These are phyloP conservation scores for Pogonognathellus flavescens DNA, from an alignment of 1,140 invertebrate genomes.

Conservation along the genomic window DNA sequence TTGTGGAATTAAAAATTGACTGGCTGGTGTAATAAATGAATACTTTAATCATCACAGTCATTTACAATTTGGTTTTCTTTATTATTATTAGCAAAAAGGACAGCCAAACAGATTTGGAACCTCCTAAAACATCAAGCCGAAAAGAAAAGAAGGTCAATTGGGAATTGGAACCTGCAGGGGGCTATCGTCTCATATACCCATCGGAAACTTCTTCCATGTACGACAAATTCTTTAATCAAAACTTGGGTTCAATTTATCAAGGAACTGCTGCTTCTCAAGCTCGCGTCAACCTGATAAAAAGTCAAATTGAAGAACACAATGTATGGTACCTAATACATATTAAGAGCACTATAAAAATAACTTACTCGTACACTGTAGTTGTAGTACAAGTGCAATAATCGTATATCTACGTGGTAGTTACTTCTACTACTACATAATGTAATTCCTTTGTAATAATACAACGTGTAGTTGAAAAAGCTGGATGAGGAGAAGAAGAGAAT, in stretches of 20 bases:
- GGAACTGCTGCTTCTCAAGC: slow-evolving; percentile 76
- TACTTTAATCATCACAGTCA: neutral
- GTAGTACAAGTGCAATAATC: neutral
- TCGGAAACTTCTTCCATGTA: slow-evolving; percentile 74
- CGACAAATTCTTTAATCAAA: slow-evolving; percentile 81
- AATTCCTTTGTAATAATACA: neutral
- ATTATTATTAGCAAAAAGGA: slow-evolving; percentile 69
- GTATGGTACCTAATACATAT: slow-evolving; percentile 24
- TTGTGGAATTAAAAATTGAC: no score
- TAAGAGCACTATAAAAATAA: neutral
- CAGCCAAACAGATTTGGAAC: slow-evolving; percentile 77
- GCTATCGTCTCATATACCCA: slow-evolving; percentile 78
- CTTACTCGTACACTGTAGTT: neutral
- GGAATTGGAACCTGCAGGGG: slow-evolving; percentile 73
- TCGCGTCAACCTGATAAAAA: slow-evolving; percentile 55
- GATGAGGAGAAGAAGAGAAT: slow-evolving; percentile 60
- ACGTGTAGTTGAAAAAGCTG: slow-evolving; percentile 58
- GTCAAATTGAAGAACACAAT: slow-evolving; percentile 64
- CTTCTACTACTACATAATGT: neutral
- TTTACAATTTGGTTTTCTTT: neutral
- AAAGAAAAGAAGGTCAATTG: slow-evolving; percentile 29
- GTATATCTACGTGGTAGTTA: neutral
- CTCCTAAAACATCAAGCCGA: slow-evolving; percentile 71
- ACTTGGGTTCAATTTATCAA: slow-evolving; percentile 79
- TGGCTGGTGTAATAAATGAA: no score